phyloP scores from a whole-genome alignment of 23 tunicate species.

The Trididemnum clinides region DNA sequence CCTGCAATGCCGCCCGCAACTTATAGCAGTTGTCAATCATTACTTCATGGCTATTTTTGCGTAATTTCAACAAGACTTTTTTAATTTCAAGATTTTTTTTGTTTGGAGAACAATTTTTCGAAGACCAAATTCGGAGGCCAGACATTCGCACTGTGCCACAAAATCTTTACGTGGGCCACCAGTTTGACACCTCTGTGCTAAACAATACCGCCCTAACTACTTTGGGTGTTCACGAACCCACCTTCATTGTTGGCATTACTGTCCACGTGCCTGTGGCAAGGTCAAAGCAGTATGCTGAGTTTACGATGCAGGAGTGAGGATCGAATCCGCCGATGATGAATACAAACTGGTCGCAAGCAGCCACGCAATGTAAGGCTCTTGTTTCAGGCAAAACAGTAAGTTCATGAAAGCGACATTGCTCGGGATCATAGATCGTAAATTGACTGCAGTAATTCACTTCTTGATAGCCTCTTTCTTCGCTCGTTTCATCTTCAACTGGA shows the following conservation, averaged over 20 bases:
- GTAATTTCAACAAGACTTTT: too few relatives aligned
- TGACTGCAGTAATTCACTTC: constrained; percentile 72
- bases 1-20: too few relatives aligned
- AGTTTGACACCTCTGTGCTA: too few relatives aligned
- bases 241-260: constrained; percentile 65
- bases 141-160: too few relatives aligned
- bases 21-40: too few relatives aligned
- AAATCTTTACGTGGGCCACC: too few relatives aligned
- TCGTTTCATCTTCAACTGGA: constrained; percentile 74
- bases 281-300: constrained; percentile 75
- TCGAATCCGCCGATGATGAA: constrained; percentile 96
- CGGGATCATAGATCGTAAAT: constrained; percentile 57
- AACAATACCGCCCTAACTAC: too few relatives aligned
- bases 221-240: constrained; percentile 2
- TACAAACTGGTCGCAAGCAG: constrained; percentile 71
- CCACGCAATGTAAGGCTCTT: constrained; percentile 73
- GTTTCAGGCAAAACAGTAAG: constrained; percentile 70
- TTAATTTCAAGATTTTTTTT: too few relatives aligned
- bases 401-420: constrained; percentile 42
- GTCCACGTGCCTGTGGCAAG: constrained; percentile 71
- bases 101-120: too few relatives aligned
- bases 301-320: constrained; percentile 78
- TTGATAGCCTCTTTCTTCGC: constrained; percentile 74
- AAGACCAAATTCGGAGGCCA: too few relatives aligned
- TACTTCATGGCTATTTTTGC: too few relatives aligned